Conservation (phyloP, 2,888 invertebrate genomes). For the Deilephila elpenor region DNA sequence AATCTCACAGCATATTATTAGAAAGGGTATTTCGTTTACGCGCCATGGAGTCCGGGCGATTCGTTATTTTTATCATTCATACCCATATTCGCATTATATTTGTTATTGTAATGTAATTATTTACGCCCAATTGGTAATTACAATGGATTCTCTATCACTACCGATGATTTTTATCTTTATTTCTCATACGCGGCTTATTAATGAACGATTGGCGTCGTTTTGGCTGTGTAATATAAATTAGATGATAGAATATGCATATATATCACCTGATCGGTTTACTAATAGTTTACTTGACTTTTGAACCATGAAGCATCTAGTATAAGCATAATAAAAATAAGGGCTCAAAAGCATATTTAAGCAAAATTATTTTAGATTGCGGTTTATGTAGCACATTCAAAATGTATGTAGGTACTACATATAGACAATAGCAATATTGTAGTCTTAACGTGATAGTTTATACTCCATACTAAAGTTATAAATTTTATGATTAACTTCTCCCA, state of each 20-base stretch:
- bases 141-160: slow-evolving; percentile 10
- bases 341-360: too few relatives aligned
- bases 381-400: too few relatives aligned
- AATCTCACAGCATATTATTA: slow-evolving; percentile 65
- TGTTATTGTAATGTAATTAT: slow-evolving; percentile 44
- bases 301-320: too few relatives aligned
- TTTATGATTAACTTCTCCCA: too few relatives aligned
- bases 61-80: slow-evolving; percentile 54
- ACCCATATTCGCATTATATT: slow-evolving; percentile 39
- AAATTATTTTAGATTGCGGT: too few relatives aligned
- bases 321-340: too few relatives aligned
- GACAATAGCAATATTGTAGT: too few relatives aligned
- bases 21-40: slow-evolving; percentile 50
- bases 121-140: slow-evolving; percentile 30
- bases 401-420: too few relatives aligned
- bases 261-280: not conserved
- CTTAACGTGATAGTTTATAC: too few relatives aligned
- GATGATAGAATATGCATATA: not conserved
- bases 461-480: too few relatives aligned
- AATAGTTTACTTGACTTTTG: too few relatives aligned
- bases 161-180: slow-evolving; percentile 17
- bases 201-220: not conserved
- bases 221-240: not conserved
- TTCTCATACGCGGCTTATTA: not conserved
- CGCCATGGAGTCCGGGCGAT: slow-evolving; percentile 33